These are phyloP conservation scores for Capromys pilorides DNA, from an alignment of 2,797 vertebrate species.

Conservation along the genomic window DNA sequence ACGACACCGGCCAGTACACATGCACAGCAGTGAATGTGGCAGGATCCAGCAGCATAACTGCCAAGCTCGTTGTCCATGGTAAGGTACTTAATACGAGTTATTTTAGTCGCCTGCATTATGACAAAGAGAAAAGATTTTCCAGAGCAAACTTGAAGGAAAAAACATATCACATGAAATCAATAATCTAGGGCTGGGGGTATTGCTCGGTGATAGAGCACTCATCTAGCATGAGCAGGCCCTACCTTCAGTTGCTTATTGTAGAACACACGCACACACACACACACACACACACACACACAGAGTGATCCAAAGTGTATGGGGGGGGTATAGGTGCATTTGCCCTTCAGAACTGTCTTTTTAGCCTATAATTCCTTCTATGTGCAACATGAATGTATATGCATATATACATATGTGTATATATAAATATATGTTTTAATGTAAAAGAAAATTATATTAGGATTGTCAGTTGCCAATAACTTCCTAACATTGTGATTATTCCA, in stretches of 20 bases:
- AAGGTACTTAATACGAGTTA: slow-evolving; percentile 72
- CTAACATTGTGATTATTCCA: neutral
- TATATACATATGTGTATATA: neutral
- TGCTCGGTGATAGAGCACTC: neutral
- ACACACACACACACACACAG: neutral
- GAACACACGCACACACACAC: neutral
- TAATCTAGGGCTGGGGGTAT: neutral
- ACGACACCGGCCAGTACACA: slow-evolving; percentile 91
- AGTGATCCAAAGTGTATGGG: neutral
- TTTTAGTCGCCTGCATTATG: fast-evolving
- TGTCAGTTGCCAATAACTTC: neutral
- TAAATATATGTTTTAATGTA: neutral
- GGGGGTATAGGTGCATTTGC: neutral
- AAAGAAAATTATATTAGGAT: neutral
- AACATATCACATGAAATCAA: neutral
- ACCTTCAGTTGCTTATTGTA: neutral
- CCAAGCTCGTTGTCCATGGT: slow-evolving; percentile 92
- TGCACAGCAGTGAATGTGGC: slow-evolving; percentile 93
- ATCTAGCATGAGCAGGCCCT: neutral
- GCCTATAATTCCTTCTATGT: neutral
- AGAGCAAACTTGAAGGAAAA: neutral
- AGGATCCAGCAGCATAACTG: slow-evolving; percentile 88
- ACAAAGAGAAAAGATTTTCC: neutral
- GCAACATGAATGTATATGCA: neutral
- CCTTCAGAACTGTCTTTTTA: neutral